Evolutionary conservation across 2,888 invertebrate species (phyloP), one percentile per base, ranked within the genome.

Genomic region (Zele albiditarsus): DNA sequence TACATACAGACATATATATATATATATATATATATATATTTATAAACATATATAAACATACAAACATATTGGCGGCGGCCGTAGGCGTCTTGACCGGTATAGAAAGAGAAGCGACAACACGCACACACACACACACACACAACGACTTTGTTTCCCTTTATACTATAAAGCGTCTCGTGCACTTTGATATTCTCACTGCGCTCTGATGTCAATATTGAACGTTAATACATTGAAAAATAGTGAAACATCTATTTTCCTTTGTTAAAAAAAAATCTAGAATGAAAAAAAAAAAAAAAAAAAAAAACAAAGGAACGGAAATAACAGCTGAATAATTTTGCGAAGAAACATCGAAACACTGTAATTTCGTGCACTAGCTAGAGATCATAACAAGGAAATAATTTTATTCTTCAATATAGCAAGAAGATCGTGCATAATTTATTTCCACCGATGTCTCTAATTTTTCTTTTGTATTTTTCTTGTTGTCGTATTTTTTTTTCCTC

Each of bases 301-400:
- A 8, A 38, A 38, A 0, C 2, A 38, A 12, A 4, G 10, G 12
- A 0, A 38, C 3, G 12, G 12, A 38, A 38, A 6, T 38, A 38
- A 38, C 42, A 16, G 71, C 38, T 68, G 66, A 62, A 58, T 77
- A 78, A 79, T 78, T 70, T 66, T 74, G 73, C 76, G 71, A 63
- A 16, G 49, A 63, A 31, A 74, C 20, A 74, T 66, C 71, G 71
- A 70, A 74, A 74, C 71, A 57, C 25, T 46, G 74, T 58, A 66
- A 74, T 74, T 74, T 65, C 60, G 38, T 65, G 28, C 57, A 58
- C 74, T 65, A 74, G 66, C 65, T 65, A 70, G 58, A 38, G 65
- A 71, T 70, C 65, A 46, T 66, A 38, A 38, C 38, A 38, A 38
- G 38, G 12, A 38, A 38, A 38, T 38, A 38, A 46, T 46, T n/a